Base-by-base conservation (phyloP, 1,140 invertebrate genomes). In the Lepidurus apus region DNA sequence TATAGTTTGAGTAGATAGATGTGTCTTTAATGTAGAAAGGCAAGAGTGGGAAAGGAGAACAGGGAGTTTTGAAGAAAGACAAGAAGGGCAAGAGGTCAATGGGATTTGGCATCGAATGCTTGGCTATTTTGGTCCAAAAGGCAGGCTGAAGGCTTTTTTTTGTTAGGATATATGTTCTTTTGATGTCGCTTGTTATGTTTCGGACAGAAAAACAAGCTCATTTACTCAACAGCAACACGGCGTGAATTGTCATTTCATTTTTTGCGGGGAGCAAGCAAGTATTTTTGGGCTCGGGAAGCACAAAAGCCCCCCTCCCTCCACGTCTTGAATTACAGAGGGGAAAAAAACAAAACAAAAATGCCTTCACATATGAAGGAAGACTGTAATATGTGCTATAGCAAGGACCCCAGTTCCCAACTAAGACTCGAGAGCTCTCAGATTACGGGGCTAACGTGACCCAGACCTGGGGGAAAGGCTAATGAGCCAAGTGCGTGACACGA, bases 271-370 rank as follows among this genome's bases (percentile, higher is more conserved):
- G 21, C 13, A 17, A 65, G 53, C 17, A 65, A 65, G 53, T 65
- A 21, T 21, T 65, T 65, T 65, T 17, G n/a, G 34, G 17, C n/a
- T 5, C 53, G n/a, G 8, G 53, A 21, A 65, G 7, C 34, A 34
- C 34, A 4, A 34, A 34, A 34, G 3, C 2, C 34, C 34, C 34
- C 8, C 53, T 65, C 53, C 53, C 53, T 65, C 21, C n/a, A 65
- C 53, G 53, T 65, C 53, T 65, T 65, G 53, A 65, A 65, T 65
- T 65, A 65, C 53, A 7, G n/a, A 65, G 53, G 53, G 53, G 53
- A 21, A 7, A 65, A 65, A 65, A 65, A n/a, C 53, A 65, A 65
- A 65, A 65, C 17, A n/a, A 3, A 65, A 13, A 65, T 65, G 53
- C 53, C 53, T 21, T n/a, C n/a, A 21, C 53, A 65, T 65, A 65